These are phyloP conservation scores for Acropora tenuis DNA, from an alignment of 64 coral and sea anemone species.

Conservation along the genomic window DNA sequence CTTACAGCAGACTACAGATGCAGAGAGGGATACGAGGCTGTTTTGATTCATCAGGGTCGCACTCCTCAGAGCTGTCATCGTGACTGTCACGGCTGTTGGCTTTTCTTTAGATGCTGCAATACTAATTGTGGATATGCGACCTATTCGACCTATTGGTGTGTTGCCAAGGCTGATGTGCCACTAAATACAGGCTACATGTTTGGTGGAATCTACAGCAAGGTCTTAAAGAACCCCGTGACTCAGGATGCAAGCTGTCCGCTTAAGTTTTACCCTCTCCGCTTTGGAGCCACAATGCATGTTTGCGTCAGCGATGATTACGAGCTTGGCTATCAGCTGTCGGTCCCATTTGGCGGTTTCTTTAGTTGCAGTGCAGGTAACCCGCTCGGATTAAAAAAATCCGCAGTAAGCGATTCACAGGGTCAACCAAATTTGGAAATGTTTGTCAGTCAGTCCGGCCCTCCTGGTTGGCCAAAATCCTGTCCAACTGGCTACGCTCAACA, in stretches of 20 bases:
- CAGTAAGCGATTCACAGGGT: not conserved
- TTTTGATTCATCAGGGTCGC: conserved; percentile 75
- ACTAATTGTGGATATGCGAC: conserved; percentile 66
- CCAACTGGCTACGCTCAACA: conserved; percentile 92
- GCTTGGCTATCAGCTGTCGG: conserved; percentile 46
- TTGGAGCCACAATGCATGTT: conserved; percentile 85
- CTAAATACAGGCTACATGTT: conserved; percentile 82
- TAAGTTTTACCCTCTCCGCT: conserved; percentile 84
- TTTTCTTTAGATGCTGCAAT: conserved; percentile 77
- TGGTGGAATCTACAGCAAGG: conserved; percentile 88
- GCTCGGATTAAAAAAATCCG: not conserved
- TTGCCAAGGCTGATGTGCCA: conserved; percentile 46
- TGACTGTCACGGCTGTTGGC: conserved; percentile 50
- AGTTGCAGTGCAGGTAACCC: conserved; percentile 81
- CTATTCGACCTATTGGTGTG: conserved; percentile 87
- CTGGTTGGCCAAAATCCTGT: conserved; percentile 79
- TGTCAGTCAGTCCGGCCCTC: conserved; percentile 39
- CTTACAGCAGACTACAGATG: conserved; percentile 74
- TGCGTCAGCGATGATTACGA: conserved; percentile 98
- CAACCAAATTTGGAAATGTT: conserved; percentile 29
- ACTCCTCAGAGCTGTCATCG: conserved; percentile 58
- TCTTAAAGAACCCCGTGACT: conserved; percentile 61
- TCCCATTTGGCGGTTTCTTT: conserved; percentile 90
- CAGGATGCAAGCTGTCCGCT: conserved; percentile 64
- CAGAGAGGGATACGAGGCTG: conserved; percentile 74